Percentiles rank a stretch among this genome's conserved stretches.
phyloP scores from a whole-genome alignment of 1,140 invertebrate genomes.

The Ptiloglossa arizonensis region DNA sequence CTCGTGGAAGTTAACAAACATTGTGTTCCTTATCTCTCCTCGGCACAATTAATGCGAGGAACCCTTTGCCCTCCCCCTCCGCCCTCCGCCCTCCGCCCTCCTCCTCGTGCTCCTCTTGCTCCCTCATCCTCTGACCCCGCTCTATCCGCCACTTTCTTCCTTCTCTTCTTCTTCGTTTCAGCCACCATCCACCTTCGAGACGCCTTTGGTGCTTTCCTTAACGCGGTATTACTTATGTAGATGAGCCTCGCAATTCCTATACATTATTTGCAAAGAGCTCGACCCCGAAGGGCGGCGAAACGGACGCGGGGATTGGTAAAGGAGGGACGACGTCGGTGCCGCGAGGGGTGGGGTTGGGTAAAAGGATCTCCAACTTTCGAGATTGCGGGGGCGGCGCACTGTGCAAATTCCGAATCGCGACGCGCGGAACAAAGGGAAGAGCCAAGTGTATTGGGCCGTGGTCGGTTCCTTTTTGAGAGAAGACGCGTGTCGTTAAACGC shows the following conservation, averaged over 20 bases:
- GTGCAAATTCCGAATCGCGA: slow-evolving; percentile 66
- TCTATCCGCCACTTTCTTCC: background rate
- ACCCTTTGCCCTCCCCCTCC: slow-evolving; percentile 72
- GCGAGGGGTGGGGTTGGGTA: slow-evolving; percentile 44
- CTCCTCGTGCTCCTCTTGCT: slow-evolving; percentile 55
- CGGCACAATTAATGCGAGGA: slow-evolving; percentile 78
- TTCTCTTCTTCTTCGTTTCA: slow-evolving; percentile 49
- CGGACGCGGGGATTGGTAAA: slow-evolving; percentile 54
- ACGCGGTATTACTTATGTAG: slow-evolving; percentile 81
- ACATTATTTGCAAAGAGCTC: slow-evolving; percentile 79
- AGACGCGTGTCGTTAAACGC: slow-evolving; percentile 47
- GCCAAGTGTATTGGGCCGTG: slow-evolving; percentile 31
- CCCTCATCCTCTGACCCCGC: slow-evolving; percentile 47
- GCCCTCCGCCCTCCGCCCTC: slow-evolving; percentile 30
- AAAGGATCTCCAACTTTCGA: slow-evolving; percentile 78
- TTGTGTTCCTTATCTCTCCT: slow-evolving; percentile 76
- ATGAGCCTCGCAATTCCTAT: slow-evolving; percentile 80
- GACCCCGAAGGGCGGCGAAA: slow-evolving; percentile 60
- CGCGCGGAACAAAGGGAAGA: slow-evolving; percentile 47
- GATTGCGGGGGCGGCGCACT: slow-evolving; percentile 65
- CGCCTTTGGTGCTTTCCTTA: slow-evolving; percentile 79
- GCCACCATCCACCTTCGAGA: slow-evolving; percentile 64
- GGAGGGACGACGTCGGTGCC: background rate
- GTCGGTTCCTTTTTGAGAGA: slow-evolving; percentile 21
- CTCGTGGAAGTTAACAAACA: slow-evolving; percentile 77